Conservation (phyloP, 92 coral and sea anemone genomes). For the Parazoanthus darwini region DNA sequence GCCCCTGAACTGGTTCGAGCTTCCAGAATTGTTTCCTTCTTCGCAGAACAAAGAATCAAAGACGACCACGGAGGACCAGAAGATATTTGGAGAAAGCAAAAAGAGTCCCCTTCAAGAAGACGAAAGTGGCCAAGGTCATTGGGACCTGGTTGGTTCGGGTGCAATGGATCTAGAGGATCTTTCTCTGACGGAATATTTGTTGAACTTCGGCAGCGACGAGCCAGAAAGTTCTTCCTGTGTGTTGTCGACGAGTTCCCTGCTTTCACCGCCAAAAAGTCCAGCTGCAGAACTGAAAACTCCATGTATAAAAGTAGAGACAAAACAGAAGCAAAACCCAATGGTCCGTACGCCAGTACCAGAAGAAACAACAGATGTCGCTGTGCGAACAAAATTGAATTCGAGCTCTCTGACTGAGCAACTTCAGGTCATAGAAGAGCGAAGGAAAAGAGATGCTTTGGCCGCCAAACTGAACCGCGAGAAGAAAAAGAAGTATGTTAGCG, state of each 20-base stretch:
- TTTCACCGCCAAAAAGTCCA: constrained; percentile 20
- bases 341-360: background rate
- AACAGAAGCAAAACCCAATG: background rate
- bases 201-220: constrained; percentile 57
- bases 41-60: constrained; percentile 24
- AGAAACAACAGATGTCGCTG: background rate
- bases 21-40: constrained; percentile 38
- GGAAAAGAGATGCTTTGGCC: constrained; percentile 52
- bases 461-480: constrained; percentile 66
- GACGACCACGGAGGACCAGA: background rate
- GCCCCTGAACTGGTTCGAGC: constrained; percentile 34
- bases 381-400: constrained; percentile 13
- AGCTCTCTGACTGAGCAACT: constrained; percentile 17
- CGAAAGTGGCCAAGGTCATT: constrained; percentile 15
- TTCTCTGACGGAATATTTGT: constrained; percentile 73
- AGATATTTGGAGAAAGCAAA: background rate
- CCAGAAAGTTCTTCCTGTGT: constrained; percentile 13
- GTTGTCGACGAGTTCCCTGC: constrained; percentile 34
- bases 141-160: constrained; percentile 20
- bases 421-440: constrained; percentile 20
- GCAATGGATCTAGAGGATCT: constrained; percentile 65
- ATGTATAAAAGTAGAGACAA: background rate
- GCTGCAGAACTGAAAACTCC: background rate
- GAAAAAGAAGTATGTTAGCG: constrained; percentile 66
- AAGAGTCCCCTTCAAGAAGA: background rate